These are phyloP conservation scores for Spinus olivaceus DNA, from an alignment of 2,797 vertebrate species.

Conservation along the genomic window DNA sequence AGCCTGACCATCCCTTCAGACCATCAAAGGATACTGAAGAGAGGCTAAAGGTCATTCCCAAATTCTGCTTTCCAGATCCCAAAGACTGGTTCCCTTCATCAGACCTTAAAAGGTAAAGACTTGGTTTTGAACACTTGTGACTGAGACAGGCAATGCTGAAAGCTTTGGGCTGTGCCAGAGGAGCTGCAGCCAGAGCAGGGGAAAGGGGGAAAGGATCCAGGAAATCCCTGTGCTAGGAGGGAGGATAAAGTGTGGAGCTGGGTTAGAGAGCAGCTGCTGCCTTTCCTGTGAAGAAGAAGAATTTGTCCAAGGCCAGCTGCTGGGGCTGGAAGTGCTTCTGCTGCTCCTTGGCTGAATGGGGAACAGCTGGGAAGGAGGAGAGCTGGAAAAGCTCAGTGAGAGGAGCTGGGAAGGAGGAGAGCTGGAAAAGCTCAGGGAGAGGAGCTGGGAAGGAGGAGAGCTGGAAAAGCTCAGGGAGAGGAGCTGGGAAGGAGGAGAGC, in stretches of 20 bases:
- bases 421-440: neutral
- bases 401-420: neutral
- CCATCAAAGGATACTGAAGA: conserved; percentile 92
- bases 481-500: too few species aligned
- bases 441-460: neutral
- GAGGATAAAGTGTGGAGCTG: neutral
- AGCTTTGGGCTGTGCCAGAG: neutral
- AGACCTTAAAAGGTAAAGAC: conserved; percentile 83
- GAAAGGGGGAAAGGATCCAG: neutral
- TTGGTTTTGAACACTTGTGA: neutral
- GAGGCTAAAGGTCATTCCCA: conserved; percentile 92
- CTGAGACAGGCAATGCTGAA: neutral
- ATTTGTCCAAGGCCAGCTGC: neutral
- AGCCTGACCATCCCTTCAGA: conserved; percentile 90
- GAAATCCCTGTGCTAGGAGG: neutral
- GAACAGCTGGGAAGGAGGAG: neutral
- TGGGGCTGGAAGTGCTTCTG: neutral
- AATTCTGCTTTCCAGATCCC: conserved; percentile 96
- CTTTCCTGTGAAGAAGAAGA: neutral
- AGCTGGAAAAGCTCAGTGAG: neutral
- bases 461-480: neutral
- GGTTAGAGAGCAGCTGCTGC: neutral
- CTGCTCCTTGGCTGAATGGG: neutral
- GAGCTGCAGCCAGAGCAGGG: neutral
- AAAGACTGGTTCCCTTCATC: conserved; percentile 90